These are phyloP conservation scores for Gonocerus acuteangulatus DNA, from an alignment of 2,888 invertebrate species.

Conservation along the genomic window DNA sequence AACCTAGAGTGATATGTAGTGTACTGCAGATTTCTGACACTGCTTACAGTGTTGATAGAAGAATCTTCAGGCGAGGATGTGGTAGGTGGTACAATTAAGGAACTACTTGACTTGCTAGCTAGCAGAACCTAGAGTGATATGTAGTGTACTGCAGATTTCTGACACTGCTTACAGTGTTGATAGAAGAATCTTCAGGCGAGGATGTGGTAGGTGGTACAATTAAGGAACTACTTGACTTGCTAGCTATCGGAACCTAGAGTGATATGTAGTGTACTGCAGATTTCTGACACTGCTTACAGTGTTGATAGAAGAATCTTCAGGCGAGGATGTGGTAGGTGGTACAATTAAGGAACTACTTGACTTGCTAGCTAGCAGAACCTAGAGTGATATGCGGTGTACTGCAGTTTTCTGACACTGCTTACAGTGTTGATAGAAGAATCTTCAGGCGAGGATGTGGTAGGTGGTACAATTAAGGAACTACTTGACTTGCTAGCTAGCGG, in stretches of 20 bases:
- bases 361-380: background rate
- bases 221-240: slow-evolving; percentile 13
- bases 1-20: too few species aligned
- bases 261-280: too few species aligned
- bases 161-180: too few species aligned
- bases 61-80: too few species aligned
- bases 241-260: background rate
- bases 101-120: too few species aligned
- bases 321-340: background rate
- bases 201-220: background rate
- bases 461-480: slow-evolving; percentile 15
- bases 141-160: too few species aligned
- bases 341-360: slow-evolving; percentile 22
- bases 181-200: background rate
- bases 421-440: background rate
- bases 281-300: too few species aligned
- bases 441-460: background rate
- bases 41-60: too few species aligned
- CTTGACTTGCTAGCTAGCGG: slow-evolving; percentile 5
- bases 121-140: too few species aligned
- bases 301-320: background rate
- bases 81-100: too few species aligned
- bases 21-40: too few species aligned
- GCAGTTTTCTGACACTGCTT: background rate
- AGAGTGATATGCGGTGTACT: slow-evolving; percentile 2